Conservation (phyloP, 1,140 invertebrate genomes). For the Pseudomyrmex dendroicus region DNA sequence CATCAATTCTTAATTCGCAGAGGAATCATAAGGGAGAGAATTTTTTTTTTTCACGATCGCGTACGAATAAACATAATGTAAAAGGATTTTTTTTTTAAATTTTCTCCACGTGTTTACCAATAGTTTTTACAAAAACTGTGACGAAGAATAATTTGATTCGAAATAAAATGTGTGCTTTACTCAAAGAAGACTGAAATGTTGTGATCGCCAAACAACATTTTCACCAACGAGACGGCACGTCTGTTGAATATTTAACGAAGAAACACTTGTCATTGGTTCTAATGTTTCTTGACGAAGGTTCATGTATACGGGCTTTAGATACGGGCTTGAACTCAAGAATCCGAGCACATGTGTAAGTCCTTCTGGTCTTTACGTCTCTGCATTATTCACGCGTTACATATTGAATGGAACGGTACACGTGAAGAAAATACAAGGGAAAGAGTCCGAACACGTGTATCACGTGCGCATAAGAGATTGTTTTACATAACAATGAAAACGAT, state of each 20-base stretch:
- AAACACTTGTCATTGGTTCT: not conserved
- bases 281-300: constrained; percentile 5
- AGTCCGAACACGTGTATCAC: not conserved
- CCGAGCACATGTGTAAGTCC: not conserved
- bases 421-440: not conserved
- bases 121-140: no score
- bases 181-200: not conserved
- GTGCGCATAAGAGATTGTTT: constrained; percentile 1
- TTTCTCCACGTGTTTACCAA: no score
- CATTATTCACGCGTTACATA: constrained; percentile 71
- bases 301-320: not conserved
- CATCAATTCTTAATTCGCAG: constrained; percentile 4
- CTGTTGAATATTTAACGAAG: constrained; percentile 26
- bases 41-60: no score
- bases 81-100: no score
- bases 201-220: not conserved
- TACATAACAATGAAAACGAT: not conserved
- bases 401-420: constrained; percentile 48
- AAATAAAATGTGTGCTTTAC: not conserved
- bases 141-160: not conserved
- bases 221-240: not conserved
- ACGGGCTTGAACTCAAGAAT: not conserved
- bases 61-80: no score
- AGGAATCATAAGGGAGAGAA: no score
- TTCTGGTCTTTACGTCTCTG: constrained; percentile 25